Evolutionary conservation across 2,797 vertebrate genomes (phyloP).

Genomic region (Phoebastria nigripes): DNA sequence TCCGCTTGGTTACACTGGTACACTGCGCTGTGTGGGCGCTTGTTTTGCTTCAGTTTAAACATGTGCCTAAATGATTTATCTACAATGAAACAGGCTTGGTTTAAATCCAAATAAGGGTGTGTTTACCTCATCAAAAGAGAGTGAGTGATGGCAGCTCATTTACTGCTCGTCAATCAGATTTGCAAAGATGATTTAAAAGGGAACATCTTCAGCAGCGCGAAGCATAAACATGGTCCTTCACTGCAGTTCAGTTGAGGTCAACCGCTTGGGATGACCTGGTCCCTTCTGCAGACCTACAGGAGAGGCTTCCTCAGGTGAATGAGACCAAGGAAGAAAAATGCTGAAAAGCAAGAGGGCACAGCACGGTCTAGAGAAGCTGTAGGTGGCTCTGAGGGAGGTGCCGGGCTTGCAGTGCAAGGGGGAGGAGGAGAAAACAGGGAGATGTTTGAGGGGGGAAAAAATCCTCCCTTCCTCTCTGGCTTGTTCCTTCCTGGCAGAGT

Average conservation of each 20-base stretch:
- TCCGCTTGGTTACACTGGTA: background rate
- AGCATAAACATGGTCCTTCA: background rate
- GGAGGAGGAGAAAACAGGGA: background rate
- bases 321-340: background rate
- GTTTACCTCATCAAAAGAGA: background rate
- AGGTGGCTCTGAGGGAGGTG: background rate
- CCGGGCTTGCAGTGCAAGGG: background rate
- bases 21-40: accelerated
- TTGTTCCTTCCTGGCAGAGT: background rate
- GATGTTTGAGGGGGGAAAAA: background rate
- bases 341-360: background rate
- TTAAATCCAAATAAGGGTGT: background rate
- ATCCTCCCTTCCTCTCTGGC: background rate
- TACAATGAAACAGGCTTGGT: background rate
- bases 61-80: background rate
- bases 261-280: background rate
- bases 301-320: background rate
- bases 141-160: background rate
- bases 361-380: background rate
- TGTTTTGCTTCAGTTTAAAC: background rate
- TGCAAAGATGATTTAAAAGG: background rate
- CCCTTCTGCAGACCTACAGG: background rate
- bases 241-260: background rate
- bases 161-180: background rate
- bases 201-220: background rate